Evolutionary conservation across 2,113 vertebrate genomes (phyloP).

Genomic region (Tyrannus savana): DNA sequence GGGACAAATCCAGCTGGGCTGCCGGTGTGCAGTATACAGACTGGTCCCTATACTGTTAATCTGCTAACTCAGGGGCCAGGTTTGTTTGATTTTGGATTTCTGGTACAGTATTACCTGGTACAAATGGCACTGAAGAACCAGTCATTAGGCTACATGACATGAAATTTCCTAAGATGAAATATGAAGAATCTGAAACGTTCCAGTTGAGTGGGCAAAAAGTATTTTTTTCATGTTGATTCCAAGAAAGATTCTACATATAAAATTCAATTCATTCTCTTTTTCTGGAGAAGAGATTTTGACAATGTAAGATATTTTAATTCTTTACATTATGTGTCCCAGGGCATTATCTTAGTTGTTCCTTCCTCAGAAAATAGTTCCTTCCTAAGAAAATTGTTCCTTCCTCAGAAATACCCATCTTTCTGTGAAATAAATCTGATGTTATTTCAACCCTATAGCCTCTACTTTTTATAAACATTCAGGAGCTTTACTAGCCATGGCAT

Average conservation of each 20-base stretch:
- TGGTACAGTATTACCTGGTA: not conserved
- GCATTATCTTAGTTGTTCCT: not conserved
- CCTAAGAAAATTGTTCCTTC: not conserved
- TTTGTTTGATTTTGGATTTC: not conserved
- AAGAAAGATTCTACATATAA: not conserved
- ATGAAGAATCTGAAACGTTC: not conserved
- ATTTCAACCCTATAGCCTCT: not conserved
- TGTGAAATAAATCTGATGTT: not conserved
- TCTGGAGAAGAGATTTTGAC: not conserved
- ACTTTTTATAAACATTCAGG: not conserved
- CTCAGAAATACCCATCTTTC: not conserved
- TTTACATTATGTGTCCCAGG: not conserved
- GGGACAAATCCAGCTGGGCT: not conserved
- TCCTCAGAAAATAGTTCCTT: not conserved
- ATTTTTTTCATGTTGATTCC: not conserved
- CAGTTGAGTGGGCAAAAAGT: not conserved
- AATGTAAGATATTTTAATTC: not conserved
- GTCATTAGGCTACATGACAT: not conserved
- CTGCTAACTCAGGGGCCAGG: not conserved
- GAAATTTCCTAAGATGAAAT: not conserved
- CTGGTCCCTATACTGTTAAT: not conserved
- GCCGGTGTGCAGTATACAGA: not conserved
- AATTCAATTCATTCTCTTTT: not conserved
- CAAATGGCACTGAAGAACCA: not conserved
- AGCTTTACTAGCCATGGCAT: not conserved